Evolutionary conservation across 1,140 invertebrate species (phyloP), one percentile per base, ranked within the genome.

Genomic region (Euura saliciscinereae): DNA sequence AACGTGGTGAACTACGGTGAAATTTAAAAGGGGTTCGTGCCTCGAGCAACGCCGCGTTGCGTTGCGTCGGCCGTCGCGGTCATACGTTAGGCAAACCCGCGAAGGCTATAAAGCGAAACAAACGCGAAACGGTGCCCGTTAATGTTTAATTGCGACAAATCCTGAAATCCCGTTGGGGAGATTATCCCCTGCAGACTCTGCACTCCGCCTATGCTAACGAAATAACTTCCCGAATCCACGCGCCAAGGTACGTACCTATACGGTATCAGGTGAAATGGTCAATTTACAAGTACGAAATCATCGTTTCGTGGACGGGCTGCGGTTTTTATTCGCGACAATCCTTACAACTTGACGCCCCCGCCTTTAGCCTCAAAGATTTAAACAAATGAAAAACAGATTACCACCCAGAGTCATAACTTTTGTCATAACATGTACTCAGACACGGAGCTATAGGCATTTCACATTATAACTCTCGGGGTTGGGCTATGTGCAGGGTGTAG

Each of bases 401-500:
- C 51, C 28, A 28, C 28, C 28, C 51, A 59, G 51, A 59, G 51
- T 59, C 51, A 59, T 59, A 59, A 59, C 8, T 59, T 59, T 59
- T n/a, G 51, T 59, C 51, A 28, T 28, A 28, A 28, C 28, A 28
- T 28, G 13, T n/a, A 59, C 13, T 5, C 51, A 59, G 51, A 59
- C 51, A 59, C 8, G 28, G 28, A 28, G 28, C 28, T 28, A 28
- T 28, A 74, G 70, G 71, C 69, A 76, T 70, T 72, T 78, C 74
- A 80, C 82, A 83, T 83, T 83, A 81, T 85, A 85, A 84, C 81
- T 74, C 77, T 28, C 28, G 28, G 28, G 28, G 28, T 28, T 28
- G 28, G 8, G 51, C 82, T 80, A 84, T 83, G 84, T 85, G 80
- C 84, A 86, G 82, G 83, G 82, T 86, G 84, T 85, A 85, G 78